These are phyloP conservation scores for Pipistrellus pygmaeus DNA, from an alignment of 2,797 vertebrate genomes.

Conservation along the genomic window DNA sequence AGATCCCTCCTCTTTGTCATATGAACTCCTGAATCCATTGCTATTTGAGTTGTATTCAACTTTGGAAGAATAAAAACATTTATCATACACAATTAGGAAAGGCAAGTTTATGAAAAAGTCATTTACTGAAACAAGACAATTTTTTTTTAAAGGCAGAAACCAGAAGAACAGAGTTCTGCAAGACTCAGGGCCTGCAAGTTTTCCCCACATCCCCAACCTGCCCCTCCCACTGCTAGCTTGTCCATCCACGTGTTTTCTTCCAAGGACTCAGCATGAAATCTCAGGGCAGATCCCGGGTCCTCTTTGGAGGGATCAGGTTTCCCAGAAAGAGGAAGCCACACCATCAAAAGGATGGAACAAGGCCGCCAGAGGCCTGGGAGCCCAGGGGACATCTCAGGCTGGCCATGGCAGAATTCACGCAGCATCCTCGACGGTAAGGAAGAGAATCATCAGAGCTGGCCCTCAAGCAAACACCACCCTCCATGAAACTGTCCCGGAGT, in stretches of 20 bases:
- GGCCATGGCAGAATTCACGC: neutral
- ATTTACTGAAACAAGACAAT: neutral
- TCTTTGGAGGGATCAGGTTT: neutral
- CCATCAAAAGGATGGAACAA: neutral
- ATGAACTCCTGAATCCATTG: neutral
- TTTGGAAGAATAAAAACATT: slow-evolving; percentile 2
- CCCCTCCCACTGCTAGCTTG: too few relatives aligned
- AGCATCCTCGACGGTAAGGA: neutral
- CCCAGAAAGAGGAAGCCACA: neutral
- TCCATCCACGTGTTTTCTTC: neutral
- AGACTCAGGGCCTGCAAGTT: neutral
- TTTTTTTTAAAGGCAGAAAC: slow-evolving; percentile 33
- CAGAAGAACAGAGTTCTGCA: neutral
- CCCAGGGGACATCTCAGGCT: neutral
- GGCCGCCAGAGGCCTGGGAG: neutral
- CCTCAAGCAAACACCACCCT: neutral
- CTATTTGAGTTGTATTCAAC: neutral
- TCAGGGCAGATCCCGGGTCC: neutral
- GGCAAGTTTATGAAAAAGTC: neutral
- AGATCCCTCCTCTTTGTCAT: neutral
- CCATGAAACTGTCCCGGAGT: neutral
- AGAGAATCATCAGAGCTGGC: neutral
- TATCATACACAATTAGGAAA: neutral
- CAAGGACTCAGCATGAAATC: neutral
- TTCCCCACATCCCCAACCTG: too few relatives aligned